Percentiles rank a stretch among this genome's conserved stretches.
These are phyloP conservation scores for Gobio occitaniae DNA, from an alignment of 2,797 vertebrate genomes.

Conservation along the genomic window DNA sequence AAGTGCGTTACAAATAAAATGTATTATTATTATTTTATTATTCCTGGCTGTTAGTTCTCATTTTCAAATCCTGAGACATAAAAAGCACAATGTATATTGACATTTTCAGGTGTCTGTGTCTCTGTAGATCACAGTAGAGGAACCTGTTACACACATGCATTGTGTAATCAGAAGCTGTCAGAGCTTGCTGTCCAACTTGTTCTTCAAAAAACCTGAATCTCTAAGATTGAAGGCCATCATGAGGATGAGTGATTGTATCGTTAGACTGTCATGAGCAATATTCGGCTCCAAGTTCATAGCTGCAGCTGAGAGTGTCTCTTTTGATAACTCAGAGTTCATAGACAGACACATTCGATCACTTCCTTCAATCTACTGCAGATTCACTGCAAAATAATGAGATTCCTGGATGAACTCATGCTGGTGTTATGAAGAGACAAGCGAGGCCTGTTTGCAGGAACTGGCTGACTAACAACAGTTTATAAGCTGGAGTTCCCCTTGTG, in stretches of 20 bases:
- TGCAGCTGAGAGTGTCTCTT: neutral
- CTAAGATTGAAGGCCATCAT: neutral
- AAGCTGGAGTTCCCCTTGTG: conserved; percentile 37
- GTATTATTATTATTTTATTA: neutral
- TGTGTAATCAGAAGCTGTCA: neutral
- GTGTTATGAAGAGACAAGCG: conserved; percentile 64
- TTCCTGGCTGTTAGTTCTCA: neutral
- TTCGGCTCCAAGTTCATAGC: conserved; percentile 2
- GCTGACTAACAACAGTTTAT: conserved; percentile 72
- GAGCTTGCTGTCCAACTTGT: neutral
- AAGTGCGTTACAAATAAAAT: no score
- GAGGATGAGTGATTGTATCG: neutral
- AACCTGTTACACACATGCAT: neutral
- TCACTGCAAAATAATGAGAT: conserved; percentile 6
- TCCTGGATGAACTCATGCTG: conserved; percentile 22
- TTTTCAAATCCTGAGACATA: neutral
- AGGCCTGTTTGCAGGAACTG: conserved; percentile 42
- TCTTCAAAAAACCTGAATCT: neutral
- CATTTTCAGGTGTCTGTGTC: neutral
- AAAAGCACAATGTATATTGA: neutral
- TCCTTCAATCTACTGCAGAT: conserved; percentile 10
- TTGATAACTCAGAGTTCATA: conserved; percentile 1
- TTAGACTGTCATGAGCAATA: conserved; percentile 7
- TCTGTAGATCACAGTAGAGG: neutral
- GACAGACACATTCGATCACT: conserved; percentile 16